Conservation (phyloP, 2,113 vertebrate species). For the Seriola aureovittata region DNA sequence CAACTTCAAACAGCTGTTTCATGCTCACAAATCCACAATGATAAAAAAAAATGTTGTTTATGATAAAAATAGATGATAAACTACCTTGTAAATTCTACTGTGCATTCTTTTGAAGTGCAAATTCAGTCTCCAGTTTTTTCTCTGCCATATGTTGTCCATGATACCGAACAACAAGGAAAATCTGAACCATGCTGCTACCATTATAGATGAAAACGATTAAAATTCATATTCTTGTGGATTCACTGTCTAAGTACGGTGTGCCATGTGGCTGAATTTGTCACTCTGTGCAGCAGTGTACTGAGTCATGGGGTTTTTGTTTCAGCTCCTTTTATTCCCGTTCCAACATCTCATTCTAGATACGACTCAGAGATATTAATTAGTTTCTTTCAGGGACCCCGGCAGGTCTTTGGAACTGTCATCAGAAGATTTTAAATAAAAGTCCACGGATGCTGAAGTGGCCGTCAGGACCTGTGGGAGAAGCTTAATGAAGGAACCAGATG, state of each 20-base stretch:
- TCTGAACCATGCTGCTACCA: neutral
- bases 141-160: neutral
- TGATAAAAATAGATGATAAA: conserved; percentile 27
- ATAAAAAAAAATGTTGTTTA: conserved; percentile 32
- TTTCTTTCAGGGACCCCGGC: conserved; percentile 7
- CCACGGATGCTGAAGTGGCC: neutral
- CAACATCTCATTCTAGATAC: conserved; percentile 2
- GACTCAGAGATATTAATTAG: conserved; percentile 19
- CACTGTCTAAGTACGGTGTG: neutral
- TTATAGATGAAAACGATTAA: neutral
- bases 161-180: neutral
- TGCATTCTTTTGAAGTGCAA: conserved; percentile 9
- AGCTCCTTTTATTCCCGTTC: neutral
- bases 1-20: conserved; percentile 23
- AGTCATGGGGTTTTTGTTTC: neutral
- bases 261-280: neutral
- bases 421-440: conserved; percentile 34
- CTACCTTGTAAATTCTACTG: neutral
- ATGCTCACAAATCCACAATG: conserved; percentile 20
- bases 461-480: conserved; percentile 30
- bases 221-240: neutral
- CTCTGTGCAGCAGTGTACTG: neutral
- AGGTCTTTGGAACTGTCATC: conserved; percentile 19
- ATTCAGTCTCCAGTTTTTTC: neutral
- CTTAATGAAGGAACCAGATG: conserved; percentile 54